Percentiles rank a stretch among this genome's conserved stretches.
These are phyloP conservation scores for Ichneumoninae sp. DNA, from an alignment of 2,888 invertebrate species.

Conservation along the genomic window DNA sequence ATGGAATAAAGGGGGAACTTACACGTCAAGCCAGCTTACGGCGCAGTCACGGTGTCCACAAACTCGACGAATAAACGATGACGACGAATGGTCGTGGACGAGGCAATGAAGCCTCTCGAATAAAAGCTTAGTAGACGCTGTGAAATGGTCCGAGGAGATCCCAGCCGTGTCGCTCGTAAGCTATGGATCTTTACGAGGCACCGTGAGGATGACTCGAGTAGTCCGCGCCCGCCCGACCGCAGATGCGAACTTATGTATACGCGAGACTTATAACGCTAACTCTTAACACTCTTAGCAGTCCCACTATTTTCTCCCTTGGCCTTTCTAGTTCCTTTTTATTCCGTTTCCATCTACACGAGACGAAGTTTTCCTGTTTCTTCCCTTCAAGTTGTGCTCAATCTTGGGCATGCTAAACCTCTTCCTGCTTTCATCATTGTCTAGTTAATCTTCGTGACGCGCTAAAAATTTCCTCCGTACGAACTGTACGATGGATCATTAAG, in stretches of 20 bases:
- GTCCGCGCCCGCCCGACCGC: constrained; percentile 77
- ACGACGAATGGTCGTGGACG: constrained; percentile 36
- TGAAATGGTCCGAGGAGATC: constrained; percentile 55
- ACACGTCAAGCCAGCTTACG: constrained; percentile 45
- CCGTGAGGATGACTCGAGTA: constrained; percentile 77
- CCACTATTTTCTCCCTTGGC: constrained; percentile 49
- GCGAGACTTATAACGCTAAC: constrained; percentile 45
- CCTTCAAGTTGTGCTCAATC: background rate
- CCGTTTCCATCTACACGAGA: constrained; percentile 4
- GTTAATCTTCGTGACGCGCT: background rate
- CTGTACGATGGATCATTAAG: no score
- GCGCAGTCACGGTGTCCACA: constrained; percentile 45
- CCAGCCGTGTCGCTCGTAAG: constrained; percentile 81
- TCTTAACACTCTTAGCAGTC: constrained; percentile 53
- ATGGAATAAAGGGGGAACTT: constrained; percentile 26
- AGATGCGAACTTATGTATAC: constrained; percentile 75
- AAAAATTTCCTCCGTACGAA: no score
- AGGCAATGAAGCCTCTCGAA: constrained; percentile 56
- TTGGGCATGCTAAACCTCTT: background rate
- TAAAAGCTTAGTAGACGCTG: constrained; percentile 62
- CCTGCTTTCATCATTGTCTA: background rate
- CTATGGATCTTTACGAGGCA: constrained; percentile 83
- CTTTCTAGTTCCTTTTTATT: constrained; percentile 37
- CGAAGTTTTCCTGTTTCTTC: background rate
- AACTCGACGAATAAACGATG: constrained; percentile 59